These are phyloP conservation scores for Chloroclysta siterata DNA, from an alignment of 2,888 invertebrate species.

Conservation along the genomic window DNA sequence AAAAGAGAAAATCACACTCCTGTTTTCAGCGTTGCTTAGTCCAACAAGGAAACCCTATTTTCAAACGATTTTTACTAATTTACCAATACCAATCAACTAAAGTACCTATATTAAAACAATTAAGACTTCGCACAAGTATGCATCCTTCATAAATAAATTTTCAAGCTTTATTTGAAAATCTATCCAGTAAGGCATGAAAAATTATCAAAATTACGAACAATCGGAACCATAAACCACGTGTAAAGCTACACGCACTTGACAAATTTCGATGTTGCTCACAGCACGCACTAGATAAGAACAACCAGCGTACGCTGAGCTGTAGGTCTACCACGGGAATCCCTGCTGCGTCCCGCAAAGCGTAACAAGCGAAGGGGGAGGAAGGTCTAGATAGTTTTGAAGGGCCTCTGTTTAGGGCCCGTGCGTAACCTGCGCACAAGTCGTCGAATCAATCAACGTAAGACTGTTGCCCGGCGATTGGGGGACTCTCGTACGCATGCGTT, in stretches of 20 bases:
- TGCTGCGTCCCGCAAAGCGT: neutral
- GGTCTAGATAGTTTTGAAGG: slow-evolving; percentile 57
- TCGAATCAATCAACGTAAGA: slow-evolving; percentile 81
- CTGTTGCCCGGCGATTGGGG: slow-evolving; percentile 66
- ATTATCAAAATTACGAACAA: neutral
- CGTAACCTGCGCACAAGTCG: slow-evolving; percentile 76
- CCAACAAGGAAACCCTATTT: neutral
- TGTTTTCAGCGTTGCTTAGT: neutral
- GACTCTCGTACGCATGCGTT: slow-evolving; percentile 69
- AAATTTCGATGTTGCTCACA: slow-evolving; percentile 55
- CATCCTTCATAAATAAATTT: too few species aligned
- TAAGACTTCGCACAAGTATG: too few species aligned
- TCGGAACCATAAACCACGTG: neutral
- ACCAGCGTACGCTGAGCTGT: slow-evolving; percentile 50
- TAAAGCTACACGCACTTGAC: slow-evolving; percentile 2
- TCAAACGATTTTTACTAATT: too few species aligned
- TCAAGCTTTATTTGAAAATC: too few species aligned
- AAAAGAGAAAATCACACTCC: neutral
- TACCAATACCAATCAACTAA: too few species aligned
- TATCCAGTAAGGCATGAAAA: neutral
- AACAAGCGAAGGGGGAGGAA: slow-evolving; percentile 15
- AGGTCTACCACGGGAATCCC: slow-evolving; percentile 39
- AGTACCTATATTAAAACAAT: too few species aligned
- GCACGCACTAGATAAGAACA: slow-evolving; percentile 52
- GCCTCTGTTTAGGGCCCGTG: slow-evolving; percentile 61